Evolutionary conservation across 2,797 vertebrate genomes (phyloP), one percentile per base, ranked within the genome.

Genomic region (Microhierax caerulescens): DNA sequence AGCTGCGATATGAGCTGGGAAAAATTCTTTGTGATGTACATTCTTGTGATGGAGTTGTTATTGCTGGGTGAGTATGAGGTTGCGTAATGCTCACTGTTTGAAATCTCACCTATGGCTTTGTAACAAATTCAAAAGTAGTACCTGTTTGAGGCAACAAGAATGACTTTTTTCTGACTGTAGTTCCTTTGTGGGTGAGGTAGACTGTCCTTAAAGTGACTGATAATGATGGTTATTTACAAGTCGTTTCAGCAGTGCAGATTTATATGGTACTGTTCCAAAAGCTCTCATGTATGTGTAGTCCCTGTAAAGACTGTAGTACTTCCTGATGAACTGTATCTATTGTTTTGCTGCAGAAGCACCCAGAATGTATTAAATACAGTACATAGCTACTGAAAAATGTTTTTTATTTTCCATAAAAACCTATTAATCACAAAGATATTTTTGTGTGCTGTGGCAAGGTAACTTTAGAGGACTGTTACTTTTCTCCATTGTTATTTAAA

Each of bases 1-100:
- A 99, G 97, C 98, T 99, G 97, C 99, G 99, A 50, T 99, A 99
- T 4, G 98, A 99, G 91, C 97, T 99, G 36, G 99, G 99, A 2
- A 99, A 99, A 10, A 98, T 99, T 27, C 95, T 99, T 14, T 99
- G 99, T 82, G 99, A 99, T 7, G 99, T 99, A 36, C 98, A 98
- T 96, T 99, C 98, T 90, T 99, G 98, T 10, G 98, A 99, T n/a
- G 98, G 98, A 23, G 98, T 99, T 11, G 98, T 99, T 70, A 91
- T 99, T 78, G 99, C 99, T 4, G 99, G 99, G 99, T 99, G 98
- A 99, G 98, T 98, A 37, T 19, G 22, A 24, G 10, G 10, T 59
- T 25, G 45, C 1, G 4, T 57, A 13, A 9, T 11, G 13, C 68
- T 61, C 6, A 3, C 32, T 16, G 18, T 15, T 15, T 51, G 32